Conservation (phyloP, 1,140 invertebrate species). For the Drosophila biarmipes region DNA sequence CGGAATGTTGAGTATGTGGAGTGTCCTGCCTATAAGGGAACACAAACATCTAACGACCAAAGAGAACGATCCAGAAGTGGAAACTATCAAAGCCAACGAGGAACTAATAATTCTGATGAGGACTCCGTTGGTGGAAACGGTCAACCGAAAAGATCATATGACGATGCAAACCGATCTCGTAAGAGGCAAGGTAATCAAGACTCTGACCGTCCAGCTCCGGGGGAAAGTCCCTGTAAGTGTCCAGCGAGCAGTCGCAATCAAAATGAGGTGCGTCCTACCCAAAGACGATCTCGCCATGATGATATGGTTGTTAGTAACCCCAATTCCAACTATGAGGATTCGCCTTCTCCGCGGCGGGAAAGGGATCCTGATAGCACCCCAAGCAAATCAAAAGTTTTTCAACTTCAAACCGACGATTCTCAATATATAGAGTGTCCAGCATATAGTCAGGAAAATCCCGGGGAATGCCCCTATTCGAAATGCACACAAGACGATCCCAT, state of each 20-base stretch:
- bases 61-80: background rate
- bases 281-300: background rate
- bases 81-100: background rate
- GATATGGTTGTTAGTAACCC: background rate
- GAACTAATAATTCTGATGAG: background rate
- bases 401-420: background rate
- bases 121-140: background rate
- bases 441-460: background rate
- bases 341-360: background rate
- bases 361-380: background rate
- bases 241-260: background rate
- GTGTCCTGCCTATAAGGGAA: background rate
- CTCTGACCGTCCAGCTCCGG: background rate
- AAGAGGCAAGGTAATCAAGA: background rate
- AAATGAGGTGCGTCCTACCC: background rate
- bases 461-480: background rate
- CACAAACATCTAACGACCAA: background rate
- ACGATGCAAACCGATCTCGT: background rate
- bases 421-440: background rate
- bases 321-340: slow-evolving; percentile 7
- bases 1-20: background rate
- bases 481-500: too few species aligned
- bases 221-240: background rate
- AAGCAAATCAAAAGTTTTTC: background rate
- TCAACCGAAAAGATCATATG: too few species aligned